Percentiles rank a stretch among this genome's conserved stretches.
Evolutionary conservation across 2,797 vertebrate species (phyloP).

Genomic region (Ammospiza maritima): DNA sequence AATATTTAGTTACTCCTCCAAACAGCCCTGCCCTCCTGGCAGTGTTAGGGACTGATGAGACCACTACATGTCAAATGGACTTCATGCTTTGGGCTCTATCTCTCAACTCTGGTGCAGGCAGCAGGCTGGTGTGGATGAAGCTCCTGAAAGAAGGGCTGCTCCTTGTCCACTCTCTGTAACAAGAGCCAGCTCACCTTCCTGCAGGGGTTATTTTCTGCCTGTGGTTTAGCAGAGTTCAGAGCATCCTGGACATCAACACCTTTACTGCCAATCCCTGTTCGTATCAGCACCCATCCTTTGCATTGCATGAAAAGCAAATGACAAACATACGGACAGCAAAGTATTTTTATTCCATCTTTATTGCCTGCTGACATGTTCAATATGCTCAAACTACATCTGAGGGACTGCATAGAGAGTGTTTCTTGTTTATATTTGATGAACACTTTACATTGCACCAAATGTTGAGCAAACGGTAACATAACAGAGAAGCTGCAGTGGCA

Average conservation of each 20-base stretch:
- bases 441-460: slow-evolving; percentile 74
- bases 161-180: neutral
- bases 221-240: slow-evolving; percentile 42
- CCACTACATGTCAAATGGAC: neutral
- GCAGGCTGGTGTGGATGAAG: neutral
- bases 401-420: slow-evolving; percentile 71
- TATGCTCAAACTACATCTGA: slow-evolving; percentile 72
- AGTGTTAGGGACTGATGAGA: neutral
- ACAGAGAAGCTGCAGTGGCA: slow-evolving; percentile 68
- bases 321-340: slow-evolving; percentile 74
- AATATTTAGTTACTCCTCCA: neutral
- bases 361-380: slow-evolving; percentile 73
- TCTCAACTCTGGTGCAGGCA: neutral
- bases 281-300: slow-evolving; percentile 59
- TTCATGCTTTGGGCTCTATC: neutral
- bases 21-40: neutral
- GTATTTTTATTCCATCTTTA: slow-evolving; percentile 74
- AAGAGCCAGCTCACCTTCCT: slow-evolving; percentile 4
- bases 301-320: slow-evolving; percentile 71
- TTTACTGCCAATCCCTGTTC: slow-evolving; percentile 57
- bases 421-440: slow-evolving; percentile 74
- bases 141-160: neutral
- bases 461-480: slow-evolving; percentile 72
- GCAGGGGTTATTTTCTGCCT: neutral
- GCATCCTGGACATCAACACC: slow-evolving; percentile 62